Percentiles rank a stretch among this genome's conserved stretches.
Evolutionary conservation across 2,113 vertebrate species (phyloP).

Genomic region (Grammomys dolichurus): DNA sequence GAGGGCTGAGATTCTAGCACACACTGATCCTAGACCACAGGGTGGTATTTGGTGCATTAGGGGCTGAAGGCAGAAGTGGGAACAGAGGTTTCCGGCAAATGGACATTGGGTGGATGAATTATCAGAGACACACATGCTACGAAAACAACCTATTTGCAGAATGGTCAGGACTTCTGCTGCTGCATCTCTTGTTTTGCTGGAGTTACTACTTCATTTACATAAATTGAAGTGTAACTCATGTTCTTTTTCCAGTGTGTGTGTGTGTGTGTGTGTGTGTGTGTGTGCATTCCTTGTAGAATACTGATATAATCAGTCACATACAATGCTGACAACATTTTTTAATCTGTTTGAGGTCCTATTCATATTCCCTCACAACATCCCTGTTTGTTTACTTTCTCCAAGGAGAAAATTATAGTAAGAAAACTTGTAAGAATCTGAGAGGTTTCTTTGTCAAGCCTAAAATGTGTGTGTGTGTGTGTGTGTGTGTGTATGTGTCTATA

Average conservation of each 20-base stretch:
- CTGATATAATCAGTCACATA: neutral
- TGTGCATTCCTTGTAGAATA: neutral
- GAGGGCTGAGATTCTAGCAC: neutral
- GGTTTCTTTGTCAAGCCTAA: conserved; percentile 38
- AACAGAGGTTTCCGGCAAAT: neutral
- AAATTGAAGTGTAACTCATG: neutral
- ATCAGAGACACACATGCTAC: neutral
- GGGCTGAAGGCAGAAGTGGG: neutral
- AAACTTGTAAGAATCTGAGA: conserved; percentile 8
- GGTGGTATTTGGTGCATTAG: neutral
- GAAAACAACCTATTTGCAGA: neutral
- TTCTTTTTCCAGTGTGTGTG: neutral
- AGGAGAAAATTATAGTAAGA: conserved; percentile 16
- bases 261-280: no score
- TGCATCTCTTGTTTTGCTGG: neutral
- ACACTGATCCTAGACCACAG: neutral
- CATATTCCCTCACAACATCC: conserved; percentile 17
- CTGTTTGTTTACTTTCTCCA: neutral
- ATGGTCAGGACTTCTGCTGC: neutral
- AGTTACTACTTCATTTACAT: neutral
- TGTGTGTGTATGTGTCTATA: neutral
- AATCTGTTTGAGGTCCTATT: neutral
- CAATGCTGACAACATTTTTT: neutral
- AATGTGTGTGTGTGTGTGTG: neutral
- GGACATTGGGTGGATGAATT: neutral